Conservation (phyloP, 1,140 invertebrate species). For the Capitella teleta region DNA sequence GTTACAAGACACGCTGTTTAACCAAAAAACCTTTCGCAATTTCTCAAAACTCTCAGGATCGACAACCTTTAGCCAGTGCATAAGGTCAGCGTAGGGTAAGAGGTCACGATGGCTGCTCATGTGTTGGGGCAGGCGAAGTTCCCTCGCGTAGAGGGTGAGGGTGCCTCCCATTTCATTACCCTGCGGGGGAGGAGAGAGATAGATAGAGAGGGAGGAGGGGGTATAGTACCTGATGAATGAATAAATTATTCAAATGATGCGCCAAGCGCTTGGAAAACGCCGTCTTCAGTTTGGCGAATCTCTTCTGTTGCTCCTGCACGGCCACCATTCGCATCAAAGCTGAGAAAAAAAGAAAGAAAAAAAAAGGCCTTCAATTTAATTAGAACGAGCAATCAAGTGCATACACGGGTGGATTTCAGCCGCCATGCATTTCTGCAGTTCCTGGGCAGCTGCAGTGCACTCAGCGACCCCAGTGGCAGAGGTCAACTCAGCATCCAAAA, state of each 20-base stretch:
- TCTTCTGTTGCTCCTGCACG: constrained; percentile 76
- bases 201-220: not conserved
- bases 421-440: constrained; percentile 65
- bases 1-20: not conserved
- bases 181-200: constrained; percentile 29
- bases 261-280: constrained; percentile 72
- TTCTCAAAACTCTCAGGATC: constrained; percentile 69
- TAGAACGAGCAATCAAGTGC: not conserved
- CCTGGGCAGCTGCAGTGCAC: constrained; percentile 66
- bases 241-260: constrained; percentile 81
- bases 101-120: constrained; percentile 69
- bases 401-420: constrained; percentile 48
- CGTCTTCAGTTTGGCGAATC: constrained; percentile 69
- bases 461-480: constrained; percentile 60
- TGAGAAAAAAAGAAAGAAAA: constrained; percentile 15
- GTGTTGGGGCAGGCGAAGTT: constrained; percentile 65
- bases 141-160: constrained; percentile 45
- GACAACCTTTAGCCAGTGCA: constrained; percentile 79
- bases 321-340: constrained; percentile 58
- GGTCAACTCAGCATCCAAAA: constrained; percentile 65
- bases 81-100: constrained; percentile 70
- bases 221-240: constrained; percentile 67
- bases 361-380: no score
- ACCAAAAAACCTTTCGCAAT: constrained; percentile 49
- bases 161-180: constrained; percentile 57